Conservation (phyloP, 1,140 invertebrate genomes). For the Calycopis cecrops region DNA sequence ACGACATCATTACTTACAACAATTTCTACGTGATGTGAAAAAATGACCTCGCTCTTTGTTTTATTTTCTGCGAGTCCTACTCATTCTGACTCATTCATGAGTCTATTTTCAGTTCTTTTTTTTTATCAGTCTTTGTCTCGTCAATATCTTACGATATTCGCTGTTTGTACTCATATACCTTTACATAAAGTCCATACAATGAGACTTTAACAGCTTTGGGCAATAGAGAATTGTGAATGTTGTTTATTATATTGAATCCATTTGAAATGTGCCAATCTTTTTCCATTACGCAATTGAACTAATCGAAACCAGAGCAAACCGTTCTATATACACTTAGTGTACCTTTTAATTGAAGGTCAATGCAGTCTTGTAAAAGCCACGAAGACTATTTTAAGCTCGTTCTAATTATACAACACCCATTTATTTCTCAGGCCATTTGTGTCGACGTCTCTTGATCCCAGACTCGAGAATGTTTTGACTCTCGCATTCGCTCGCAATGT, state of each 20-base stretch:
- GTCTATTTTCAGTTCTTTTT: too few species aligned
- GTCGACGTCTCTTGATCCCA: constrained; percentile 23
- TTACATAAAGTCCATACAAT: background rate
- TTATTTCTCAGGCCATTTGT: constrained; percentile 39
- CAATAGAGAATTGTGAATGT: constrained; percentile 24
- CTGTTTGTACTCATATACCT: too few species aligned
- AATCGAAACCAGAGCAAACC: constrained; percentile 36
- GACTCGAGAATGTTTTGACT: constrained; percentile 20
- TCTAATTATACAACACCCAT: constrained; percentile 52
- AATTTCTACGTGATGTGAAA: background rate
- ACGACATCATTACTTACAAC: background rate
- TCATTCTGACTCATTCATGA: too few species aligned
- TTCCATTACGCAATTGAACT: constrained; percentile 27
- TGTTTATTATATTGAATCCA: constrained; percentile 29
- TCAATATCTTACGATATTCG: too few species aligned
- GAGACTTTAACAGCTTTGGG: constrained; percentile 3
- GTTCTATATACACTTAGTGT: constrained; percentile 13
- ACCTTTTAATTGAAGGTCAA: constrained; percentile 49
- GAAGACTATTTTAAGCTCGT: constrained; percentile 52
- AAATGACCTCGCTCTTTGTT: background rate
- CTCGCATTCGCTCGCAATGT: constrained; percentile 19
- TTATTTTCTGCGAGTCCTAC: background rate
- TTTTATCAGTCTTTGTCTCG: too few species aligned
- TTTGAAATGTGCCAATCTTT: constrained; percentile 43
- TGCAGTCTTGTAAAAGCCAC: constrained; percentile 45